Base-by-base conservation (phyloP, 2,113 vertebrate species). In the Pimephales promelas region DNA sequence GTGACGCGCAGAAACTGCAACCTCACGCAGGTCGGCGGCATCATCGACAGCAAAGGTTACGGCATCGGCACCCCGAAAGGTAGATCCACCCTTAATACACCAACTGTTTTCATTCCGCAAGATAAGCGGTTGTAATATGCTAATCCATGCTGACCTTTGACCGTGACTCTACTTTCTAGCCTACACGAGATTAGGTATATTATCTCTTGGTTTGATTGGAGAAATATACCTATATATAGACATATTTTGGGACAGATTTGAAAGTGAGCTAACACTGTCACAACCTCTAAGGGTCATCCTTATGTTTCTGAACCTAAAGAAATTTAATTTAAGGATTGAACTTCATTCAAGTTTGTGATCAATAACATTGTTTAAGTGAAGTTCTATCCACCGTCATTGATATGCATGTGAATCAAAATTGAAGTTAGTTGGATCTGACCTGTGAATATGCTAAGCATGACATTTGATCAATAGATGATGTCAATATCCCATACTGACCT, bases 11-110 rank as follows among this genome's bases (percentile, higher is more conserved):
- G 95, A 87, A 99, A 99, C 93, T 99, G 98, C 94, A 99, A 99
- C 91, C 96, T 99, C 83, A 99, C 97, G 1, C 97, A 98, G 93
- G 95, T 99, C 4, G 98, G 98, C 79, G 97, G 98, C 26, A 93
- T 97, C 88, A 97, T 99, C 2, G 98, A 99, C 88, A 96, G 96
- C 93, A 99, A 99, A 89, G 98, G 98, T 92, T 99, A 99, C 0
- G 98, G 98, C n/a, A 97, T 99, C 0, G 98, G 98, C 85, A 99
- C 98, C 0, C 98, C 98, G 77, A 96, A 99, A 85, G 98, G 98
- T 99, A 89, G 95, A 4, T 3, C 36, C 10, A 52, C 7, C 24
- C 4, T 10, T 31, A 16, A 49, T 26, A 49, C 24, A 68, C 4
- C 0, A 8, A 66, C 10, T 10, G 62, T 34, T 64, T 3, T 66